These are phyloP conservation scores for Salpingus planirostris DNA, from an alignment of 2,888 invertebrate genomes.

Conservation along the genomic window DNA sequence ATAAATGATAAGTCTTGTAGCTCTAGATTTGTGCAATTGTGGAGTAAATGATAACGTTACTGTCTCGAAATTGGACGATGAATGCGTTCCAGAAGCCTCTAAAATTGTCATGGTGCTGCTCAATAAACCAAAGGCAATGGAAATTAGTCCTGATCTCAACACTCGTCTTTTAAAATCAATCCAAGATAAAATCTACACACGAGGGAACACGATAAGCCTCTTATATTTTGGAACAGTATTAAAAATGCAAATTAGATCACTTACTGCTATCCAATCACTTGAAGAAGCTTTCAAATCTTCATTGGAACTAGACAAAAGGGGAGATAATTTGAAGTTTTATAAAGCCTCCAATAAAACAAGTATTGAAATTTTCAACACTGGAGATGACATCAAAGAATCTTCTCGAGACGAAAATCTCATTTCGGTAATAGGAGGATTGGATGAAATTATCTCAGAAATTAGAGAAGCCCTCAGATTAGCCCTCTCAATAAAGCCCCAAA, in stretches of 20 bases:
- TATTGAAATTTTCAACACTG: too few relatives aligned
- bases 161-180: slow-evolving; percentile 29
- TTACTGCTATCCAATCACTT: too few relatives aligned
- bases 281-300: too few relatives aligned
- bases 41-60: slow-evolving; percentile 17
- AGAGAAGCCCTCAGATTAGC: slow-evolving; percentile 54
- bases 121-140: slow-evolving; percentile 28
- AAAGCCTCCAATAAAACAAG: too few relatives aligned
- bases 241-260: slow-evolving; percentile 39
- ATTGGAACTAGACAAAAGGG: too few relatives aligned
- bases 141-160: slow-evolving; percentile 29
- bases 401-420: too few relatives aligned
- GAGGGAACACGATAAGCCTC: slow-evolving; percentile 37
- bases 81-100: slow-evolving; percentile 10
- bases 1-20: slow-evolving; percentile 19
- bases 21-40: slow-evolving; percentile 20
- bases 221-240: slow-evolving; percentile 43
- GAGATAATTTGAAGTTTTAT: too few relatives aligned
- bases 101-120: slow-evolving; percentile 13
- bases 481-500: slow-evolving; percentile 41
- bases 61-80: slow-evolving; percentile 17
- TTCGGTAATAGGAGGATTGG: slow-evolving; percentile 58
- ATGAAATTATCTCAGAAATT: slow-evolving; percentile 55
- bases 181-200: slow-evolving; percentile 33
- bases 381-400: too few relatives aligned